Conservation (phyloP, 2,888 invertebrate genomes). For the Caenorhabditis sp. region DNA sequence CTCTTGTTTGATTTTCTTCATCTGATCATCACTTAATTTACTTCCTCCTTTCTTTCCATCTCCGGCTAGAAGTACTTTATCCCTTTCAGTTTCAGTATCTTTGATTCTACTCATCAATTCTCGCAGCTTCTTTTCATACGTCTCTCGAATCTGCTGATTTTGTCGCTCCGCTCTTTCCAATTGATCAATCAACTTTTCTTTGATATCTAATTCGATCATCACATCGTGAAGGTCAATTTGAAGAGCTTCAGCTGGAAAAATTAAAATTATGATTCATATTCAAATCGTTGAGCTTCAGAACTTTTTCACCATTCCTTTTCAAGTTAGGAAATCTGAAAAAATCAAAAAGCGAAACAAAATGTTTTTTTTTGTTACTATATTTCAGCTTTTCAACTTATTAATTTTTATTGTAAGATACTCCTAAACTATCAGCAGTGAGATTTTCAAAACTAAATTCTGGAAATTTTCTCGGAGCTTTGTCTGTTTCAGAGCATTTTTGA, state of each 20-base stretch:
- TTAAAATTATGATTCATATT: no score
- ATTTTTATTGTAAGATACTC: no score
- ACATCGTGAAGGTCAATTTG: conserved; percentile 85
- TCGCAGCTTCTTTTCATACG: conserved; percentile 58
- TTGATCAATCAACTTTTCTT: conserved; percentile 91
- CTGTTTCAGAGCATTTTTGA: no score
- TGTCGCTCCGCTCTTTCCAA: conserved; percentile 87
- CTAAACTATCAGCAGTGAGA: no score
- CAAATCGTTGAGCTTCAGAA: no score
- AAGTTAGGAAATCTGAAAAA: no score
- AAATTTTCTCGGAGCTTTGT: no score
- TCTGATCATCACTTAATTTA: conserved; percentile 40
- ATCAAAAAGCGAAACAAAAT: no score
- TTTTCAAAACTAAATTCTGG: no score
- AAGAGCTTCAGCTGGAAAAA: conserved; percentile 30
- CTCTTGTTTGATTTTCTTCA: conserved; percentile 79
- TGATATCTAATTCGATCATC: conserved; percentile 91
- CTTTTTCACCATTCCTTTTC: no score
- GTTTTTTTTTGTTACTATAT: no score
- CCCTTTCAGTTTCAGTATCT: conserved; percentile 61
- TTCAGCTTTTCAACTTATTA: no score
- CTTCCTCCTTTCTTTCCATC: conserved; percentile 18
- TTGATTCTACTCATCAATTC: conserved; percentile 48
- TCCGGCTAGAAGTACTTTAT: conserved; percentile 52
- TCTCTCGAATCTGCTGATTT: conserved; percentile 77